Base-by-base conservation (phyloP, 2,888 invertebrate genomes). In the Lasioglossum vierecki region DNA sequence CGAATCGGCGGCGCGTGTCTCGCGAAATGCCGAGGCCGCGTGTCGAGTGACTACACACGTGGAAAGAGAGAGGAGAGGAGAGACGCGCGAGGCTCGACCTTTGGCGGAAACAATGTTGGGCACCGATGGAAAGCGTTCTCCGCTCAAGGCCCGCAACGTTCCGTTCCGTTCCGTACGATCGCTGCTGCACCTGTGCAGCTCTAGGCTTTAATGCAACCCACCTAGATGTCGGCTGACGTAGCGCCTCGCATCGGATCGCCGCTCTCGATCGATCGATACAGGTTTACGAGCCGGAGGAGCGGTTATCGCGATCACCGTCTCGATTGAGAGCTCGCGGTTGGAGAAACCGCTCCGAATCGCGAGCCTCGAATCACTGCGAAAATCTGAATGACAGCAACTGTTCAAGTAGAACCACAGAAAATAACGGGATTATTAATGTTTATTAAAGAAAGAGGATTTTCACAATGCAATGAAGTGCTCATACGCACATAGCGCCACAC, bases 61-160 rank as follows among this genome's bases (percentile, higher is more conserved):
- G 78, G 49, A 73, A 73, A 15, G 18, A 30, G 66, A 2, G 30
- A 30, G 63, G 30, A 18, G 66, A 30, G 66, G 22, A 18, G 18
- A 9, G 30, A 22, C 22, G 57, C 73, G 84, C 78, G 63, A 79
- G 78, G 79, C 44, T 71, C 88, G 88, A 90, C 89, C 90, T 91
- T 91, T 91, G 84, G 73, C 89, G 80, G 91, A 89, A 88, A 91
- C 91, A 90, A 90, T 88, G 88, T 80, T 79, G 35, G 68, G 35
- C 5, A 72, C 72, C 66, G 79, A 84, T 89, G 89, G 89, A 91
- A 90, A 91, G 88, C 89, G 86, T 90, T 88, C 89, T 88, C 88
- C 79, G 82, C 77, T 85, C 89, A 91, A 91, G 90, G 91, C 87
- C 82, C 80, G 73, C 22, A 53, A 22, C 53, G 53, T 30, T 22